Percentiles rank a stretch among this genome's conserved stretches.
These are phyloP conservation scores for Poecilia picta DNA, from an alignment of 2,797 vertebrate genomes.

Conservation along the genomic window DNA sequence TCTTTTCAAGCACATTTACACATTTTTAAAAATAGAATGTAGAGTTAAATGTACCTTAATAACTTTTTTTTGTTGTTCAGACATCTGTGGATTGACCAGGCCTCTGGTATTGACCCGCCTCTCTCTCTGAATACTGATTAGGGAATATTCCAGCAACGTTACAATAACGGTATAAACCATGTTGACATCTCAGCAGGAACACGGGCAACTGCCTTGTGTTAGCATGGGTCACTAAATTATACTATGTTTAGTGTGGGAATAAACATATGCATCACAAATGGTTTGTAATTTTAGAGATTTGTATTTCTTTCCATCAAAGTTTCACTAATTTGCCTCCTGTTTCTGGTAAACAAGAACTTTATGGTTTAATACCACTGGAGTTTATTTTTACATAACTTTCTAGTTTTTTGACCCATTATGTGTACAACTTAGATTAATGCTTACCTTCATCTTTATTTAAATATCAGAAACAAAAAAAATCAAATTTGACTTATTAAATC, in stretches of 20 bases:
- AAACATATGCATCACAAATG: constrained; percentile 11
- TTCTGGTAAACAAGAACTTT: neutral
- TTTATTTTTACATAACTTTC: neutral
- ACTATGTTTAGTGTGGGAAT: neutral
- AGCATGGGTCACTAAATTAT: neutral
- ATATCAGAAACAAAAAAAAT: neutral
- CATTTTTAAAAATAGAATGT: neutral
- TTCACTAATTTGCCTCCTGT: neutral
- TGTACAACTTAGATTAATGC: neutral
- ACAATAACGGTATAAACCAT: constrained; percentile 36
- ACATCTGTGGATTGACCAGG: constrained; percentile 31
- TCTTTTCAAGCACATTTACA: neutral
- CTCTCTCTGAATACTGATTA: neutral
- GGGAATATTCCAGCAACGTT: neutral
- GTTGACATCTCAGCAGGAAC: constrained; percentile 4
- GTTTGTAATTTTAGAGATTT: neutral
- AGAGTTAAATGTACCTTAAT: neutral
- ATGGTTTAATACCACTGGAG: neutral
- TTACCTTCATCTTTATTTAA: neutral
- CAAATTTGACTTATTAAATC: neutral
- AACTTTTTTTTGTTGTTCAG: neutral
- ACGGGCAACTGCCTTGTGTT: neutral
- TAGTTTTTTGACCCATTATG: neutral
- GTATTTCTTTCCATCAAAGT: neutral
- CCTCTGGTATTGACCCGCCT: constrained; percentile 10